phyloP scores from a whole-genome alignment of 2,113 vertebrate genomes.

The Pseudonaja textilis region DNA sequence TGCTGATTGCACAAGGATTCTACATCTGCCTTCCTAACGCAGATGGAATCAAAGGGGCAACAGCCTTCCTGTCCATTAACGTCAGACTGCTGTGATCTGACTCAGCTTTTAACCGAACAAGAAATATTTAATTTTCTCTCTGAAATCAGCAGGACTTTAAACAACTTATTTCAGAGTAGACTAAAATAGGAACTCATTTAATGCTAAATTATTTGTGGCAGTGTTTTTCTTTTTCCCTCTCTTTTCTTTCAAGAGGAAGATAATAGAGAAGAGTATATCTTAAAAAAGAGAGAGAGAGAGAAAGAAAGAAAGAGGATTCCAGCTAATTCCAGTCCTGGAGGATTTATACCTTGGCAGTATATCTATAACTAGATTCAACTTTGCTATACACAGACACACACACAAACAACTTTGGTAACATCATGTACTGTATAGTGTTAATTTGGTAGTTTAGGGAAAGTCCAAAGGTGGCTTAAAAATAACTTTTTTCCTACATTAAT shows the following conservation, averaged over 20 bases:
- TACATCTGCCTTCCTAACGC: not conserved
- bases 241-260: not conserved
- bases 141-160: not conserved
- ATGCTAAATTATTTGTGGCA: not conserved
- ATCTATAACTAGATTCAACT: too few species aligned
- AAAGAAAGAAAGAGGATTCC: not conserved
- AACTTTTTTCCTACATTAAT: too few species aligned
- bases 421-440: too few species aligned
- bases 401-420: too few species aligned
- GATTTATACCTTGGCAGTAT: not conserved
- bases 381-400: too few species aligned
- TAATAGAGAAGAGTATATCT: not conserved
- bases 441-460: too few species aligned
- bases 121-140: not conserved
- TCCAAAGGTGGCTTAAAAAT: too few species aligned
- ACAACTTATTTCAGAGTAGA: not conserved
- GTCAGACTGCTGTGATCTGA: not conserved
- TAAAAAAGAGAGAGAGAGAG: not conserved
- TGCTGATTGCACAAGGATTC: conserved; percentile 26
- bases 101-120: not conserved
- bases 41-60: conserved; percentile 27
- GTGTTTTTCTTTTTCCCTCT: rapidly evolving
- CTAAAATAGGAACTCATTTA: not conserved
- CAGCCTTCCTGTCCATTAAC: not conserved
- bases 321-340: too few species aligned